Percentiles rank a stretch among this genome's conserved stretches.
phyloP scores from a whole-genome alignment of 2,797 vertebrate genomes.

The Prionace glauca region DNA sequence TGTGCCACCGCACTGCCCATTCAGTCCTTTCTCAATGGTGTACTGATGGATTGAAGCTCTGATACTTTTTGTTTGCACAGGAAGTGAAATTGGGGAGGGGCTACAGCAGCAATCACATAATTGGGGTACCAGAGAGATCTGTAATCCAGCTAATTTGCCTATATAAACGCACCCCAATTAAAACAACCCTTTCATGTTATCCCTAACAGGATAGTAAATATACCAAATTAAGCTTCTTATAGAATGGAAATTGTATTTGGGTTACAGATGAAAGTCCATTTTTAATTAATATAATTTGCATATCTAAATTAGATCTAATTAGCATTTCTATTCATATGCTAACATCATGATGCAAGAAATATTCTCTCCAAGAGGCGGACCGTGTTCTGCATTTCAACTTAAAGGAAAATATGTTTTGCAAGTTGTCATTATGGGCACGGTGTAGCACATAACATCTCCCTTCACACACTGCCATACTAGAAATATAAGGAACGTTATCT shows the following conservation, averaged over 20 bases:
- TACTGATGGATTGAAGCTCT: no score
- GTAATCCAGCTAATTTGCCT: neutral
- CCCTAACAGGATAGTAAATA: neutral
- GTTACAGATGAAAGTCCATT: constrained; percentile 11
- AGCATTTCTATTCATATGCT: neutral
- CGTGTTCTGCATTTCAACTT: neutral
- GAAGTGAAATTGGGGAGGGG: neutral
- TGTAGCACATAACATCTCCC: neutral
- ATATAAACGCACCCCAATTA: neutral
- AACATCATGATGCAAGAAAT: neutral
- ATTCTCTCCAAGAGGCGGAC: neutral
- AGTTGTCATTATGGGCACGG: neutral
- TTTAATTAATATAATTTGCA: constrained; percentile 30
- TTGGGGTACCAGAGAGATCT: neutral
- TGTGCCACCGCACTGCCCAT: neutral
- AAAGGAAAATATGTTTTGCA: neutral
- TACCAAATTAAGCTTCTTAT: constrained; percentile 1
- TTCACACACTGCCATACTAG: neutral
- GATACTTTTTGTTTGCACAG: neutral
- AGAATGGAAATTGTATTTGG: neutral
- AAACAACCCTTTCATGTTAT: constrained; percentile 17
- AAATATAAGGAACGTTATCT: neutral
- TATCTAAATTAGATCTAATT: constrained; percentile 32
- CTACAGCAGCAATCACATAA: no score
- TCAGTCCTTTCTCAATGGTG: neutral